Evolutionary conservation across 2,113 vertebrate species (phyloP).

Genomic region (Willisornis vidua): DNA sequence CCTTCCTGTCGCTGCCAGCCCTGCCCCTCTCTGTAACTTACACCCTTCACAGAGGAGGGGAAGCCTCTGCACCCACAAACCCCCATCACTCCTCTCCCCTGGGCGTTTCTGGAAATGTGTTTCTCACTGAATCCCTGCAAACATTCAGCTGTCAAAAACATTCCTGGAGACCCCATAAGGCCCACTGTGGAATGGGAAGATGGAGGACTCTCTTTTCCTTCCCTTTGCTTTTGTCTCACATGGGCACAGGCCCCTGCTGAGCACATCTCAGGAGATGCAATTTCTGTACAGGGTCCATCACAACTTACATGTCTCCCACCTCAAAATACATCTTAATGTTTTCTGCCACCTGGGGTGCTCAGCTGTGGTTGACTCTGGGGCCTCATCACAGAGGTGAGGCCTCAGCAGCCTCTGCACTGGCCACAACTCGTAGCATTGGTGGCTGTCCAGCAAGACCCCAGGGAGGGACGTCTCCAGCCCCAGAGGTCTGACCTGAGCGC

Average conservation of each 20-base stretch:
- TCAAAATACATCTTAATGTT: background rate
- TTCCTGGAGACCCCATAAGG: rapidly evolving
- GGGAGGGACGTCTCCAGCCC: background rate
- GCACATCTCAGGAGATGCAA: background rate
- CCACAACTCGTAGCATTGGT: background rate
- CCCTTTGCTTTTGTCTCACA: background rate
- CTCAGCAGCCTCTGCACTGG: background rate
- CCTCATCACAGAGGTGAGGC: background rate
- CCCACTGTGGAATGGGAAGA: background rate
- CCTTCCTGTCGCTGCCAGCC: background rate
- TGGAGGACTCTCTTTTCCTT: background rate
- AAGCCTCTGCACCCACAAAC: background rate
- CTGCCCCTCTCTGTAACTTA: background rate
- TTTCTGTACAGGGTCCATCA: background rate
- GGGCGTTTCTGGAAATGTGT: background rate
- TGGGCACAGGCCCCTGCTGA: background rate
- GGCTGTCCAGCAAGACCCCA: background rate
- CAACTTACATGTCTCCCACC: background rate
- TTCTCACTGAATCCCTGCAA: background rate
- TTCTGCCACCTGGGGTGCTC: background rate
- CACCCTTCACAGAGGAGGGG: rapidly evolving
- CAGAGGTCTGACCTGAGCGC: rapidly evolving
- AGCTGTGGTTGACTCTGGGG: background rate
- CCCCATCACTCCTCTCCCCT: background rate
- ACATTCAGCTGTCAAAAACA: background rate